Conservation (phyloP, 2,113 vertebrate species). For the Poeciliopsis prolifica region DNA sequence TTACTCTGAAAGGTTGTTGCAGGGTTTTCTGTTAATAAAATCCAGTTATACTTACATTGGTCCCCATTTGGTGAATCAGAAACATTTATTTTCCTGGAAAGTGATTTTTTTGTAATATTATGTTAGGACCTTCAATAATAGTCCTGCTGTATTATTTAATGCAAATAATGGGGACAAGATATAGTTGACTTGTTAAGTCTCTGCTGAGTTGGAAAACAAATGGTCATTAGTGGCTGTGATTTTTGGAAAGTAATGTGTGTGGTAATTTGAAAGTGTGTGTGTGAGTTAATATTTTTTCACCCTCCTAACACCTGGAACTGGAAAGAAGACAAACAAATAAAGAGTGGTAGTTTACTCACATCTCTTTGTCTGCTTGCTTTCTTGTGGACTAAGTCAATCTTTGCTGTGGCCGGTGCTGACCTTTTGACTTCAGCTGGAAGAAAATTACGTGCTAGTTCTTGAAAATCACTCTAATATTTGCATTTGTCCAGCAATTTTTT, state of each 20-base stretch:
- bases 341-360: slow-evolving; percentile 75
- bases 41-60: too few species aligned
- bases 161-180: too few species aligned
- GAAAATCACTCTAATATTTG: neutral
- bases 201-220: neutral
- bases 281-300: slow-evolving; percentile 45
- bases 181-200: too few species aligned
- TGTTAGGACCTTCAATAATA: too few species aligned
- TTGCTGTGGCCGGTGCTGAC: slow-evolving; percentile 72
- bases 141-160: too few species aligned
- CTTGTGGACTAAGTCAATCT: slow-evolving; percentile 79
- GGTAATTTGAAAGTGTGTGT: slow-evolving; percentile 9
- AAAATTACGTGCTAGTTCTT: neutral
- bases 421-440: slow-evolving; percentile 69
- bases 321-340: slow-evolving; percentile 72
- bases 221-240: neutral
- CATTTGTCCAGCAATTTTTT: slow-evolving; percentile 1
- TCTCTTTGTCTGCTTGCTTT: slow-evolving; percentile 69
- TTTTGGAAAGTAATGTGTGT: neutral
- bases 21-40: too few species aligned
- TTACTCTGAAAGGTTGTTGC: neutral
- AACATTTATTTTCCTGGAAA: too few species aligned
- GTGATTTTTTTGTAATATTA: too few species aligned
- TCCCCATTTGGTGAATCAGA: too few species aligned
- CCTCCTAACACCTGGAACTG: slow-evolving; percentile 69